A percentile compares a stretch with the other conserved stretches of the same genome.
Conservation (phyloP, 2,888 invertebrate species). For the Thyatira batis region DNA sequence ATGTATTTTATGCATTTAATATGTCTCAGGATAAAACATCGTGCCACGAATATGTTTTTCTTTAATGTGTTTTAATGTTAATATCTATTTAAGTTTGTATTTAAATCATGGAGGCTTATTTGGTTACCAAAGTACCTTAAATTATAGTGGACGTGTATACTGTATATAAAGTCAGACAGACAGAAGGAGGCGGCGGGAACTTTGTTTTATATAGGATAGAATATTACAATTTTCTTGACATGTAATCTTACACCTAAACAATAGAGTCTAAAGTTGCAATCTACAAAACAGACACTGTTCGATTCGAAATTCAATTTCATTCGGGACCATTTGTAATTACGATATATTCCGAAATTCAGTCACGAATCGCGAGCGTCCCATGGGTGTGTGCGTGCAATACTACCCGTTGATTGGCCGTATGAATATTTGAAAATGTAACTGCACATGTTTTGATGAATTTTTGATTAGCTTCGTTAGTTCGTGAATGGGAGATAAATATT, state of each 20-base stretch:
- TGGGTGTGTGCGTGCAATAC: slow-evolving; percentile 3
- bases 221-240: background rate
- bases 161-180: no score
- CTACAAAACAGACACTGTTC: background rate
- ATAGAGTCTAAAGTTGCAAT: background rate
- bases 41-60: no score
- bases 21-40: no score
- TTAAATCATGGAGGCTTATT: no score
- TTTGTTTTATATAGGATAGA: no score
- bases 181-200: no score
- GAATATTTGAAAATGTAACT: background rate
- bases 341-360: slow-evolving; percentile 1
- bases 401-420: slow-evolving; percentile 1
- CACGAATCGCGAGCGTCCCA: slow-evolving; percentile 5
- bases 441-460: slow-evolving; percentile 4
- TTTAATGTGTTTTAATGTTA: no score
- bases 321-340: background rate
- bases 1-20: no score
- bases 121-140: no score
- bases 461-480: slow-evolving; percentile 9
- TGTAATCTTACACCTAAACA: background rate
- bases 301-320: background rate
- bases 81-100: no score
- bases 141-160: no score
- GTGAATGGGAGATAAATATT: slow-evolving; percentile 8